phyloP scores from a whole-genome alignment of 23 tunicate species.

The Clavelina lepadiformis region DNA sequence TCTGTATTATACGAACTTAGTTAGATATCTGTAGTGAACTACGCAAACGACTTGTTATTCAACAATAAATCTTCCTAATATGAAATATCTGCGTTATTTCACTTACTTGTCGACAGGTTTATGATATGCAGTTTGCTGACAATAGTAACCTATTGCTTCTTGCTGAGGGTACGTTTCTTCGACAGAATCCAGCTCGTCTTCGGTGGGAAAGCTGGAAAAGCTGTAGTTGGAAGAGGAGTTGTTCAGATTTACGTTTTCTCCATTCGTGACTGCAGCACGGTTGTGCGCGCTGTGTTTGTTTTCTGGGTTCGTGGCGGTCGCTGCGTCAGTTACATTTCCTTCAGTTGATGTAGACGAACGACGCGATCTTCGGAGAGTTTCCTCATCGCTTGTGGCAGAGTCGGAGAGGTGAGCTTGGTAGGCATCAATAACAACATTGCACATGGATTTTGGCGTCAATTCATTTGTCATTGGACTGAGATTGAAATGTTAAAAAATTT shows the following conservation, averaged over 20 bases:
- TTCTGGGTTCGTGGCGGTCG: conserved; percentile 7
- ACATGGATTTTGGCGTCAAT: conserved; percentile 38
- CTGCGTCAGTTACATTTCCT: conserved; percentile 7
- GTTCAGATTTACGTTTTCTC: conserved; percentile 20
- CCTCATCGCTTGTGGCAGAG: not conserved
- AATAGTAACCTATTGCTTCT: not conserved
- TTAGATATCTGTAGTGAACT: no score
- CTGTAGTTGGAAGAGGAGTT: conserved; percentile 48
- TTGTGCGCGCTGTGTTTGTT: conserved; percentile 1
- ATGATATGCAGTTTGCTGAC: not conserved
- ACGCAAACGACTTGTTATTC: no score
- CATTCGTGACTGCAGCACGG: conserved; percentile 23
- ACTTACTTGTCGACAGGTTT: not conserved
- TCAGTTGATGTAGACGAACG: not conserved
- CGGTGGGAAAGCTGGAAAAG: conserved; percentile 16
- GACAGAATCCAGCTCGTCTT: conserved; percentile 20
- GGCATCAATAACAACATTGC: conserved; percentile 27
- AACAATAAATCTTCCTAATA: no score
- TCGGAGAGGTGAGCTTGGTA: not conserved
- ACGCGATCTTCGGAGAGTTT: not conserved
- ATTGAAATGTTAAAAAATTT: not conserved
- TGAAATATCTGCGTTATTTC: not conserved
- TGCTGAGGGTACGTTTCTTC: conserved; percentile 5
- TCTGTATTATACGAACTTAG: no score
- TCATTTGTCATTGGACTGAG: conserved; percentile 64